These are phyloP conservation scores for Calosoma granatense DNA, from an alignment of 1,140 invertebrate genomes.

Conservation along the genomic window DNA sequence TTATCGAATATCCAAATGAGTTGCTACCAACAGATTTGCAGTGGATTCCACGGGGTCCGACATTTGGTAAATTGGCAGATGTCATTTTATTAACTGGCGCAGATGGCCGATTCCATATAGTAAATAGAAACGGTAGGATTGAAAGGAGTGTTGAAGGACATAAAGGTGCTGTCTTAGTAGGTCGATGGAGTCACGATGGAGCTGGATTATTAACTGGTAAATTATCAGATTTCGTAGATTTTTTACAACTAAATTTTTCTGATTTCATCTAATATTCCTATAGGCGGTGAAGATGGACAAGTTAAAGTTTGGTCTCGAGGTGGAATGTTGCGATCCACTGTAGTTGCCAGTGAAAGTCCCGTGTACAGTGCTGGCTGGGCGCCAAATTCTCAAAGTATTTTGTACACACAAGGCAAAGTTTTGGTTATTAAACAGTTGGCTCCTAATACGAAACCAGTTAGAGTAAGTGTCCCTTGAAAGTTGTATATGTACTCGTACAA, in stretches of 20 bases:
- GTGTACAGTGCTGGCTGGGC: slow-evolving; percentile 84
- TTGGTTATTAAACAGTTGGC: slow-evolving; percentile 85
- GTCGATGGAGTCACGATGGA: slow-evolving; percentile 88
- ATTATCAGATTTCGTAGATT: slow-evolving; percentile 4
- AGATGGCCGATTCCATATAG: slow-evolving; percentile 87
- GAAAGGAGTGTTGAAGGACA: slow-evolving; percentile 92
- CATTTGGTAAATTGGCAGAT: slow-evolving; percentile 61
- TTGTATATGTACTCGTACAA: no score
- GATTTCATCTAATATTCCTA: slow-evolving; percentile 52
- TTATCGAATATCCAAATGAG: slow-evolving; percentile 70
- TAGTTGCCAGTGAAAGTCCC: slow-evolving; percentile 68
- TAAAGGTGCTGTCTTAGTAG: slow-evolving; percentile 75
- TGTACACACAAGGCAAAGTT: slow-evolving; percentile 74
- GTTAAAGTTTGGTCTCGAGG: slow-evolving; percentile 95
- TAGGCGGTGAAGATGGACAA: slow-evolving; percentile 94
- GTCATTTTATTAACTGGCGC: slow-evolving; percentile 78
- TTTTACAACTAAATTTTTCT: slow-evolving; percentile 7
- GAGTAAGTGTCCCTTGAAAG: slow-evolving; percentile 41
- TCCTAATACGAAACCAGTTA: slow-evolving; percentile 74
- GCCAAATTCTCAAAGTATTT: slow-evolving; percentile 69
- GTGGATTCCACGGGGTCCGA: slow-evolving; percentile 50
- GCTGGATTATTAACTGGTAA: slow-evolving; percentile 78
- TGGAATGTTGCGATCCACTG: slow-evolving; percentile 86
- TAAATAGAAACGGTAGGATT: slow-evolving; percentile 79
- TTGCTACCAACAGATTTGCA: slow-evolving; percentile 84